phyloP scores from a whole-genome alignment of 2,113 vertebrate genomes.

The Macroglossus sobrinus region DNA sequence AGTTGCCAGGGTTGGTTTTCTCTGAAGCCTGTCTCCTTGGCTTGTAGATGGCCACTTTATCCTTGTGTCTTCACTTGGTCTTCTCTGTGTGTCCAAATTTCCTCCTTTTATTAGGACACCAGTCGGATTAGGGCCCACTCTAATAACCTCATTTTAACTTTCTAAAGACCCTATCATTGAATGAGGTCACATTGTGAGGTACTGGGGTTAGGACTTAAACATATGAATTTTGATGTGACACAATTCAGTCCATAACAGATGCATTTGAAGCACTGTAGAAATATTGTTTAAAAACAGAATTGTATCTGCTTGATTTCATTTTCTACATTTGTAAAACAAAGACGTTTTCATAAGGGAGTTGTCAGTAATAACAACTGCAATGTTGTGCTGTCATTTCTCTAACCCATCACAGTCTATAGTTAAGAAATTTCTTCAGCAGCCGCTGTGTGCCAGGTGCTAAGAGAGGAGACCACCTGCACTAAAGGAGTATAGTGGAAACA shows the following conservation, averaged over 20 bases:
- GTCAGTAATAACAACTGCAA: neutral
- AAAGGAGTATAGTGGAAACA: neutral
- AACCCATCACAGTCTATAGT: neutral
- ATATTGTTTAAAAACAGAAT: neutral
- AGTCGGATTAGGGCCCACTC: neutral
- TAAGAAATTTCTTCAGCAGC: neutral
- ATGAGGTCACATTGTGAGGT: neutral
- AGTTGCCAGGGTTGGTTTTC: neutral
- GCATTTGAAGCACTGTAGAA: neutral
- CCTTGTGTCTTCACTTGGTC: neutral
- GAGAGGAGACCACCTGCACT: too few species aligned
- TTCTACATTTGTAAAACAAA: neutral
- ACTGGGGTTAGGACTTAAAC: neutral
- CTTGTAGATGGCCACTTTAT: neutral
- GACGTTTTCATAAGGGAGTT: neutral
- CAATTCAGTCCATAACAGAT: neutral
- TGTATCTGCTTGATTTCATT: neutral
- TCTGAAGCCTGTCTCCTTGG: neutral
- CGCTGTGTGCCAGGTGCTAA: neutral
- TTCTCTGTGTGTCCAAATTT: neutral
- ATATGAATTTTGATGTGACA: neutral
- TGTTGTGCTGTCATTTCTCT: neutral
- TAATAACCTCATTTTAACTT: neutral
- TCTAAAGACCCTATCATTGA: neutral
- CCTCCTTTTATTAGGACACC: neutral